Evolutionary conservation across 2,888 invertebrate genomes (phyloP), one percentile per base, ranked within the genome.

Genomic region (Xanthorhoe spadicearia): DNA sequence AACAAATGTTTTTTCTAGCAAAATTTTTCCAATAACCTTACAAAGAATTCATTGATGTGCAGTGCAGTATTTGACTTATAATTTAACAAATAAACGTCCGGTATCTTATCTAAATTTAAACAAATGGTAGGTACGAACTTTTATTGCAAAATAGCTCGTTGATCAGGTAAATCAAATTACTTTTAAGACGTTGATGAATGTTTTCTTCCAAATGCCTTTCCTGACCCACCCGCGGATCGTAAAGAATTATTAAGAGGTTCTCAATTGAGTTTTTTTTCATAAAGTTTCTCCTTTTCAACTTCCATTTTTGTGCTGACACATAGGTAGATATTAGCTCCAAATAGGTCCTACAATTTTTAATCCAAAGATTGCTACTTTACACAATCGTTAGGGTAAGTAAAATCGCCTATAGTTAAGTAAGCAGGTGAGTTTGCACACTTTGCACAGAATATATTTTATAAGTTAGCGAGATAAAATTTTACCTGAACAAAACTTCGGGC

Each of bases 401-500:
- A n/a, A n/a, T n/a, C n/a, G n/a, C n/a, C n/a, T n/a, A n/a, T n/a
- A n/a, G n/a, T n/a, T n/a, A n/a, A 23, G 23, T 23, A 23, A 23
- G 23, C 4, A 23, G 4, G 23, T 23, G 23, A 23, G 23, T 23
- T 23, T 4, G 23, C 23, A 23, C n/a, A n/a, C n/a, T n/a, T n/a
- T n/a, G n/a, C n/a, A n/a, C n/a, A n/a, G n/a, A n/a, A n/a, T n/a
- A n/a, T n/a, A n/a, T n/a, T n/a, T n/a, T n/a, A n/a, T n/a, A 23
- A 23, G 23, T 23, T 23, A 23, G 4, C 4, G 23, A 15, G 7
- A 15, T n/a, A 15, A 8, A 48, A 7, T 28, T 35, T 9, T 74
- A 93, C 93, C 93, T 92, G 85, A 93, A 93, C 74, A 97, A 92
- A 82, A 96, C 96, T 85, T 96, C 97, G 76, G 99, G 99, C 88